A percentile compares a stretch with the other conserved stretches of the same genome.
These are phyloP conservation scores for Gymnarchus niloticus DNA, from an alignment of 2,113 vertebrate genomes.

Conservation along the genomic window DNA sequence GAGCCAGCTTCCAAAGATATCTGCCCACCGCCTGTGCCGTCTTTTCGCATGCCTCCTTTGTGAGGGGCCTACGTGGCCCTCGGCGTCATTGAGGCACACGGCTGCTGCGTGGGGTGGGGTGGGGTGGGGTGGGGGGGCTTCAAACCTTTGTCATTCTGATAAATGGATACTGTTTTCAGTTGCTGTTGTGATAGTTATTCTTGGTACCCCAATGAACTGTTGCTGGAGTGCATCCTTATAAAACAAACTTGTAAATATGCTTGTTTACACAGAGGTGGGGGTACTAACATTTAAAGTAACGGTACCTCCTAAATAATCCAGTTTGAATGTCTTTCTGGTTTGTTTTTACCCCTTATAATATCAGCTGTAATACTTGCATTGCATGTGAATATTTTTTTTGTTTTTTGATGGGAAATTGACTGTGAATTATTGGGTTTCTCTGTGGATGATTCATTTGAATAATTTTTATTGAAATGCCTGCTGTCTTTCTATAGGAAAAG, in stretches of 20 bases:
- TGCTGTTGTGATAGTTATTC: constrained; percentile 44
- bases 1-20: background rate
- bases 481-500: constrained; percentile 47
- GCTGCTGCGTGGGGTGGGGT: constrained; percentile 12
- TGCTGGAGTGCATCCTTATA: constrained; percentile 38
- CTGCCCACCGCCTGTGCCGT: constrained; percentile 59
- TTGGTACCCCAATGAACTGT: constrained; percentile 46
- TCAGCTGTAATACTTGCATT: constrained; percentile 41
- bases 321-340: constrained; percentile 38
- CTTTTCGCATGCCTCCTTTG: constrained; percentile 52
- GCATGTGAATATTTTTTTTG: constrained; percentile 51
- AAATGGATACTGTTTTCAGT: constrained; percentile 56
- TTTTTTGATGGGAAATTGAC: constrained; percentile 59
- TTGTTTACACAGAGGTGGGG: constrained; percentile 23
- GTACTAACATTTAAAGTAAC: background rate
- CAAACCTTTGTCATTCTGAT: constrained; percentile 54
- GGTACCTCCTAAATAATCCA: constrained; percentile 39
- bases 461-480: constrained; percentile 36
- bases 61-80: constrained; percentile 40
- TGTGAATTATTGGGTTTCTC: constrained; percentile 55
- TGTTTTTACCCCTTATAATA: background rate
- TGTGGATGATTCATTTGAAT: constrained; percentile 29
- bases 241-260: constrained; percentile 20
- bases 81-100: constrained; percentile 54
- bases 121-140: constrained; percentile 6